Conservation (phyloP, 2,888 invertebrate genomes). For the Cyclophora albipunctata region DNA sequence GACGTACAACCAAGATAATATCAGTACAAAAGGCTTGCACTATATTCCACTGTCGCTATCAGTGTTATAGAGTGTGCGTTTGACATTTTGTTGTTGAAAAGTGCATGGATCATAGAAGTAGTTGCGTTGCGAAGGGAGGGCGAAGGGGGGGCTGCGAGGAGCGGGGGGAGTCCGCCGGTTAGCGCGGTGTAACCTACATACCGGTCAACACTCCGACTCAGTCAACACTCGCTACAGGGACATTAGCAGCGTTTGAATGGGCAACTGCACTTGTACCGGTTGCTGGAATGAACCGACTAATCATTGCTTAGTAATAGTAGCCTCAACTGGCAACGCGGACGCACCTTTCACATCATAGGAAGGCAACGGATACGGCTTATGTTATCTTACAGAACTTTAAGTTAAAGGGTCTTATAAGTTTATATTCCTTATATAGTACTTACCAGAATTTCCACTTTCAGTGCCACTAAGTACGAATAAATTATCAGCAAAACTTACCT, state of each 20-base stretch:
- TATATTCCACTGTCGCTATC: conserved; percentile 17
- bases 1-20: no score
- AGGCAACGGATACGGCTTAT: no score
- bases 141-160: conserved; percentile 24
- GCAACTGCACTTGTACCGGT: conserved; percentile 47
- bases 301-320: background rate
- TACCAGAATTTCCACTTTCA: no score
- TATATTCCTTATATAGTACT: no score
- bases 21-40: conserved; percentile 9
- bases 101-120: conserved; percentile 66
- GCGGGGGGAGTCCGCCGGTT: conserved; percentile 45
- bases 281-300: conserved; percentile 7
- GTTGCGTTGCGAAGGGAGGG: conserved; percentile 42
- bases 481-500: conserved; percentile 41
- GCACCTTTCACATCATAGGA: no score
- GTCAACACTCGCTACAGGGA: conserved; percentile 76
- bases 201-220: conserved; percentile 76
- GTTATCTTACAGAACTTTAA: no score
- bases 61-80: conserved; percentile 39
- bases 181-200: conserved; percentile 73
- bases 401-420: no score
- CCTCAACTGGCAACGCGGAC: no score
- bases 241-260: conserved; percentile 57
- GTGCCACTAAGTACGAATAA: no score
- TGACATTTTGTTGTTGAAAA: conserved; percentile 65